Evolutionary conservation across 2,888 invertebrate species (phyloP).

Genomic region (Agonum fuliginosum): DNA sequence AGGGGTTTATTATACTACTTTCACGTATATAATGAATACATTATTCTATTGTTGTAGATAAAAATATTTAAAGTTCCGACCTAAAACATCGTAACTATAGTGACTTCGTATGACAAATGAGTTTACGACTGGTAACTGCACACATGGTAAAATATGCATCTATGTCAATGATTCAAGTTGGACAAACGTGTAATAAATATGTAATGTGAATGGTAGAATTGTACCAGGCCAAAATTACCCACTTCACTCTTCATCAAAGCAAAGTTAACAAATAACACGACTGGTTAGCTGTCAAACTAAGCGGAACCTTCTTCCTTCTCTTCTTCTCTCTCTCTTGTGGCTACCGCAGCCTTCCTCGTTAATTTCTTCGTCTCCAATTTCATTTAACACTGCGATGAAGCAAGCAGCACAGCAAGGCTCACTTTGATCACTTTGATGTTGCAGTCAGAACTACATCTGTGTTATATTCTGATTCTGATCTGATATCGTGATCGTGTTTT

Average conservation of each 20-base stretch:
- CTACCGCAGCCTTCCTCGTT: slow-evolving; percentile 15
- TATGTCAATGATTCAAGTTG: too few species aligned
- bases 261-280: slow-evolving; percentile 30
- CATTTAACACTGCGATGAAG: background rate
- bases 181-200: too few species aligned
- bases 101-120: too few species aligned
- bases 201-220: too few species aligned
- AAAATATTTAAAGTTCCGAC: too few species aligned
- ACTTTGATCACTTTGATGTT: background rate
- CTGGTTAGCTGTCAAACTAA: slow-evolving; percentile 21
- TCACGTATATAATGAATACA: too few species aligned
- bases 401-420: background rate
- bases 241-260: background rate
- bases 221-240: too few species aligned
- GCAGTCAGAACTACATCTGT: background rate
- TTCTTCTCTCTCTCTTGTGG: background rate
- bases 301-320: background rate
- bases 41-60: too few species aligned
- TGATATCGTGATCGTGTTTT: slow-evolving; percentile 1
- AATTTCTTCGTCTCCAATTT: slow-evolving; percentile 30
- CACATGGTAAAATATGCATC: too few species aligned
- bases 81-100: too few species aligned
- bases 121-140: too few species aligned
- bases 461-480: slow-evolving; percentile 2
- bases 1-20: too few species aligned